A percentile compares a stretch with the other conserved stretches of the same genome.
phyloP scores from a whole-genome alignment of 1,140 invertebrate genomes.

The Neoseiulus cucumeris region DNA sequence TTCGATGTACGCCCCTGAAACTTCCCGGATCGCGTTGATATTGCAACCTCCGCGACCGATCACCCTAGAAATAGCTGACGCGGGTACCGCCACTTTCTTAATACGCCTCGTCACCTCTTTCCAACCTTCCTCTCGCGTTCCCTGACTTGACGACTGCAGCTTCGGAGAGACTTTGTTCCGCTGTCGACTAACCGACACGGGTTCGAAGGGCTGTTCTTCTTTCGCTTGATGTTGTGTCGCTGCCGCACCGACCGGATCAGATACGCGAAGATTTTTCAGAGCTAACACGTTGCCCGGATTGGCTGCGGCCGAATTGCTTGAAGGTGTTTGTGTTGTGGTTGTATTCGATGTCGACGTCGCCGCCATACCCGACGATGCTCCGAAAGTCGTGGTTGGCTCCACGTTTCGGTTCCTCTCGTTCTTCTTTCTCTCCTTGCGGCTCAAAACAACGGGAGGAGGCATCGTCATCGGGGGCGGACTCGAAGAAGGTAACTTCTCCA shows the following conservation, averaged over 20 bases:
- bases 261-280: neutral
- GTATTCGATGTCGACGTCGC: no score
- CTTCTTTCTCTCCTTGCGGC: neutral
- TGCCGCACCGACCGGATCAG: neutral
- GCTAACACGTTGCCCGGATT: neutral
- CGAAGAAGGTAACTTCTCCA: neutral
- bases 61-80: slow-evolving; percentile 79
- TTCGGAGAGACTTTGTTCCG: slow-evolving; percentile 1
- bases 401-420: neutral
- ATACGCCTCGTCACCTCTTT: slow-evolving; percentile 70
- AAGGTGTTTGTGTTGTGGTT: no score
- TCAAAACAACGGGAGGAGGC: no score
- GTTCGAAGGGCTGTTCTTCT: neutral
- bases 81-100: slow-evolving; percentile 75
- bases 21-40: slow-evolving; percentile 83
- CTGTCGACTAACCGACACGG: neutral
- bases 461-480: neutral
- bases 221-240: neutral
- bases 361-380: no score
- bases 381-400: neutral
- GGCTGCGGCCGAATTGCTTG: neutral
- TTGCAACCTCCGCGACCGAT: slow-evolving; percentile 88
- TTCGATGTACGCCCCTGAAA: slow-evolving; percentile 88
- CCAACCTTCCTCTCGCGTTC: slow-evolving; percentile 69
- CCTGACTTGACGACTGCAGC: neutral